These are phyloP conservation scores for Ecdyonurus torrentis DNA, from an alignment of 2,888 invertebrate species.

Conservation along the genomic window DNA sequence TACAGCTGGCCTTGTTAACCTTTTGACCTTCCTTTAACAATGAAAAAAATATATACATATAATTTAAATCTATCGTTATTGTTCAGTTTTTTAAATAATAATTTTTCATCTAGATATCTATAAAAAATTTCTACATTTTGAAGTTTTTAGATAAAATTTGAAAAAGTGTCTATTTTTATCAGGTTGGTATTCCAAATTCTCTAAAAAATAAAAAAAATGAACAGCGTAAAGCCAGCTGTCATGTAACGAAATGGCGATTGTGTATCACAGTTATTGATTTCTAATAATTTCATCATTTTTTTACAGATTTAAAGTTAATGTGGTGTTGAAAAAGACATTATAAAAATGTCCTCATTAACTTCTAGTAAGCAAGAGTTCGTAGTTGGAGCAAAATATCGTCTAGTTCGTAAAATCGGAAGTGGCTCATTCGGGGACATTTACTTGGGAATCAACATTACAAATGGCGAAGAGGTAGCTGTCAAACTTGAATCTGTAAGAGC, in stretches of 20 bases:
- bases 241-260: conserved; percentile 1
- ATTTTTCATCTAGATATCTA: no score
- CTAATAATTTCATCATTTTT: background rate
- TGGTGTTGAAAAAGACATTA: background rate
- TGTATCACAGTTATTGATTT: conserved; percentile 3
- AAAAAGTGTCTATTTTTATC: background rate
- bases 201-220: background rate
- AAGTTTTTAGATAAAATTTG: background rate
- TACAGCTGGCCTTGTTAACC: background rate
- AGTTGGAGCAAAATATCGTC: conserved; percentile 83
- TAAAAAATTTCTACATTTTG: no score
- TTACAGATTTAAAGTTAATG: background rate
- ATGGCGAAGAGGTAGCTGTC: conserved; percentile 96
- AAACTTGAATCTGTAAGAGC: conserved; percentile 95
- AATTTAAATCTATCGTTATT: no score
- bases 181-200: background rate
- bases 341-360: background rate
- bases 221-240: background rate
- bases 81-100: no score
- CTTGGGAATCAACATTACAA: conserved; percentile 78
- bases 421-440: conserved; percentile 99
- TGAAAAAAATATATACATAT: no score
- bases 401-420: conserved; percentile 93
- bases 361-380: conserved; percentile 48
- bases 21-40: no score